Evolutionary conservation across 2,113 vertebrate species (phyloP).

Genomic region (Neodontobutis hainanensis): DNA sequence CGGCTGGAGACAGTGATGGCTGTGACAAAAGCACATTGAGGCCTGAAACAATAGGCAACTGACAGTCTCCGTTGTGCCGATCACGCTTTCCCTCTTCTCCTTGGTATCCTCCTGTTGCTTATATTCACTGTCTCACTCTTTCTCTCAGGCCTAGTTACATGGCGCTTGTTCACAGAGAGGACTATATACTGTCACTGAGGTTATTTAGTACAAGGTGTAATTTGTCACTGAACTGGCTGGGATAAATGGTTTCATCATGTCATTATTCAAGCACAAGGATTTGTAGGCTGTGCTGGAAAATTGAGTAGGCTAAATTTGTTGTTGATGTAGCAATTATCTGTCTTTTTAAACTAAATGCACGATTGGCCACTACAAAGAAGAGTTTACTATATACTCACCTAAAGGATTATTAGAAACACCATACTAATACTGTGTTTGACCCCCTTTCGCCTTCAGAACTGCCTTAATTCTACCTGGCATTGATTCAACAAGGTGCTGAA

Average conservation of each 20-base stretch:
- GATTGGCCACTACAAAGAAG: slow-evolving; percentile 26
- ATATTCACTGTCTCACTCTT: slow-evolving; percentile 37
- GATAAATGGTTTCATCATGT: slow-evolving; percentile 36
- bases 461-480: too few relatives aligned
- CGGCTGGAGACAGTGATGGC: slow-evolving; percentile 42
- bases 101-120: slow-evolving; percentile 42
- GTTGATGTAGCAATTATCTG: slow-evolving; percentile 11
- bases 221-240: slow-evolving; percentile 16
- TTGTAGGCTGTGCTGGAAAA: slow-evolving; percentile 7
- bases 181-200: slow-evolving; percentile 2
- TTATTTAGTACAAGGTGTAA: slow-evolving; percentile 46
- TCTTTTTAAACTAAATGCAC: slow-evolving; percentile 8
- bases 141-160: slow-evolving; percentile 6
- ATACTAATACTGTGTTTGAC: too few relatives aligned
- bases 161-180: slow-evolving; percentile 9
- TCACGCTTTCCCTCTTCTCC: slow-evolving; percentile 25
- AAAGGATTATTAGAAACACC: too few relatives aligned
- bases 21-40: slow-evolving; percentile 73
- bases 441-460: too few relatives aligned
- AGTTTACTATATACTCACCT: too few relatives aligned
- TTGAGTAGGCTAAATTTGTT: slow-evolving; percentile 15
- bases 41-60: slow-evolving; percentile 65
- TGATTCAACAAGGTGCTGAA: too few relatives aligned
- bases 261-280: slow-evolving; percentile 26
- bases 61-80: slow-evolving; percentile 49